Percentiles rank a stretch among this genome's conserved stretches.
Conservation (phyloP, 1,140 invertebrate genomes). For the Arctopsyche grandis region DNA sequence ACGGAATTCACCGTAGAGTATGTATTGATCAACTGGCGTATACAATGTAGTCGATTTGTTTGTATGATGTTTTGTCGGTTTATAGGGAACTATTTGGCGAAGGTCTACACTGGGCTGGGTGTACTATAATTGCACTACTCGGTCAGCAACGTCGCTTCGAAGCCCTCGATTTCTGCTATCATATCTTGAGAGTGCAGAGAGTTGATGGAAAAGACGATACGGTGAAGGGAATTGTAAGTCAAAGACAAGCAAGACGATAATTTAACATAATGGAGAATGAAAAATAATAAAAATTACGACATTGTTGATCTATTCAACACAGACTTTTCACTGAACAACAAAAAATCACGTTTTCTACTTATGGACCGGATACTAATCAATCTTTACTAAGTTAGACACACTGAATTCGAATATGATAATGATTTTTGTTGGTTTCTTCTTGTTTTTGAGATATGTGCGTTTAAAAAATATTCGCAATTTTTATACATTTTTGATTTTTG, state of each 20-base stretch:
- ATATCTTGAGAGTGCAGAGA: slow-evolving; percentile 94
- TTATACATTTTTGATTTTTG: too few species aligned
- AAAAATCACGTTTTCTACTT: too few species aligned
- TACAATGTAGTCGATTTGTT: slow-evolving; percentile 30
- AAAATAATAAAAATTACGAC: background rate
- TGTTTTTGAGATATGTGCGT: too few species aligned
- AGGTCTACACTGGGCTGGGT: slow-evolving; percentile 98
- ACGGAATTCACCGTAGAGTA: slow-evolving; percentile 97
- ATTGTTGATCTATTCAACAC: too few species aligned
- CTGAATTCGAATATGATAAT: too few species aligned
- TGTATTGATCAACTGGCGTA: slow-evolving; percentile 60
- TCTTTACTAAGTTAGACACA: too few species aligned
- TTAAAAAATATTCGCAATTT: too few species aligned
- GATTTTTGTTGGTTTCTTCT: too few species aligned
- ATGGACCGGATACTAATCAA: too few species aligned
- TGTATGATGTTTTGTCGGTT: background rate
- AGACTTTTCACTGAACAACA: too few species aligned
- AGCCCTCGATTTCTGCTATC: slow-evolving; percentile 98
- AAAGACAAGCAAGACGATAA: too few species aligned
- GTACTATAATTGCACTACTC: slow-evolving; percentile 96
- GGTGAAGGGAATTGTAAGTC: slow-evolving; percentile 96
- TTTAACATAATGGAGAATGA: too few species aligned
- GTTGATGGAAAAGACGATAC: slow-evolving; percentile 97
- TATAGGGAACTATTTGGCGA: slow-evolving; percentile 96
- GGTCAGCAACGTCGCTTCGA: slow-evolving; percentile 97